These are phyloP conservation scores for Loris lydekkerianus DNA, from an alignment of 2,797 vertebrate genomes.

Conservation along the genomic window DNA sequence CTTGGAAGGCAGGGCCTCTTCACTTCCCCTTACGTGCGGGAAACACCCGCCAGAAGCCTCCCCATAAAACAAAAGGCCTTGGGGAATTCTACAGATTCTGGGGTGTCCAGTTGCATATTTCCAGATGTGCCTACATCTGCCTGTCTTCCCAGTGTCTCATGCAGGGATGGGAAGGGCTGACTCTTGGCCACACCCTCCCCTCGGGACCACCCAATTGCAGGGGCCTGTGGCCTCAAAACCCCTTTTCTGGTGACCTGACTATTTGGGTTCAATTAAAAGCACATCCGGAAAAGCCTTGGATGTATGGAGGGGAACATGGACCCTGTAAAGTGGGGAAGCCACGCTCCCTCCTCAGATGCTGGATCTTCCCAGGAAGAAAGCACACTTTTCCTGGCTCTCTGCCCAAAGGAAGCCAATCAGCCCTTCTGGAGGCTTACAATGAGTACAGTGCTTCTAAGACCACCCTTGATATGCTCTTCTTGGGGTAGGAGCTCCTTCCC, in stretches of 20 bases:
- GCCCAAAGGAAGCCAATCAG: conserved; percentile 11
- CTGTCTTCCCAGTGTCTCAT: conserved; percentile 70
- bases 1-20: conserved; percentile 58
- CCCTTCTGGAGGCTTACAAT: conserved; percentile 1
- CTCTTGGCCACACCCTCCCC: neutral
- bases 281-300: neutral
- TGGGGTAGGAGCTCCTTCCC: neutral
- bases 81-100: conserved; percentile 62
- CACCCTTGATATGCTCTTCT: neutral
- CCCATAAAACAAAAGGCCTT: conserved; percentile 69
- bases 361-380: conserved; percentile 42
- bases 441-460: neutral
- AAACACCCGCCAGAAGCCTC: conserved; percentile 66
- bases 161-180: neutral
- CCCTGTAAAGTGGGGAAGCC: neutral
- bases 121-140: conserved; percentile 79
- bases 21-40: conserved; percentile 64
- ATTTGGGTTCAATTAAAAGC: conserved; percentile 72
- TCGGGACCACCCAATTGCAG: conserved; percentile 49
- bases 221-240: conserved; percentile 14
- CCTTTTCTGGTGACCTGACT: conserved; percentile 36
- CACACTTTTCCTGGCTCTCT: conserved; percentile 8
- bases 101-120: conserved; percentile 76
- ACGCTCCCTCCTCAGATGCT: neutral
- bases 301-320: neutral